phyloP scores from a whole-genome alignment of 2,797 vertebrate genomes.

The Sebastes kiyomatsui region DNA sequence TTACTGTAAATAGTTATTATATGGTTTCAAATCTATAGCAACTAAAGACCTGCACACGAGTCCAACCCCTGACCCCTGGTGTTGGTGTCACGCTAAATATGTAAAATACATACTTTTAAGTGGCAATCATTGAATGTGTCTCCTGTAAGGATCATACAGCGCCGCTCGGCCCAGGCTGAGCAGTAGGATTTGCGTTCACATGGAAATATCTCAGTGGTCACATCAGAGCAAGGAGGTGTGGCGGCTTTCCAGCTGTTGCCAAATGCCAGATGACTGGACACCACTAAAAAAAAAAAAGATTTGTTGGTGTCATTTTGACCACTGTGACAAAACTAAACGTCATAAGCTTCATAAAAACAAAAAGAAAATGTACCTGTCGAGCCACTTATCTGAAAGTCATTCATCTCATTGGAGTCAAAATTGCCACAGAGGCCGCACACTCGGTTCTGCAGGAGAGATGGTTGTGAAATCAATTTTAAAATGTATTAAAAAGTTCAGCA shows the following conservation, averaged over 20 bases:
- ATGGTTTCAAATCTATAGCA: background rate
- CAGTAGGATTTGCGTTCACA: constrained; percentile 87
- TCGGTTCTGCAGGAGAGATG: constrained; percentile 53
- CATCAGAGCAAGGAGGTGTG: constrained; percentile 80
- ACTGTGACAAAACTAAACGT: background rate
- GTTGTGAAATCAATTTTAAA: background rate
- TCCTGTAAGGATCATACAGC: constrained; percentile 83
- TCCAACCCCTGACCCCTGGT: background rate
- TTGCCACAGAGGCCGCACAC: constrained; percentile 84
- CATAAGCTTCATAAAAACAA: background rate
- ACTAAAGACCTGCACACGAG: background rate
- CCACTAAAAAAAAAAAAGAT: constrained; percentile 1
- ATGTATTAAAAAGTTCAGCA: background rate
- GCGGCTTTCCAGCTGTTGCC: constrained; percentile 85
- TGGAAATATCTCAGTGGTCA: constrained; percentile 78
- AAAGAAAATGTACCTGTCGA: constrained; percentile 45
- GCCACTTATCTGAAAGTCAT: constrained; percentile 74
- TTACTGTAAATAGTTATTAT: background rate
- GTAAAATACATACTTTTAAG: constrained; percentile 74
- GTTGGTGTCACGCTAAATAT: background rate
- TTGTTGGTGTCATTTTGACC: background rate
- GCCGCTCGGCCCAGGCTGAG: constrained; percentile 83
- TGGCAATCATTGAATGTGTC: constrained; percentile 84
- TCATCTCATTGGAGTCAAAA: constrained; percentile 79
- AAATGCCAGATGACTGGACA: constrained; percentile 68